These are phyloP conservation scores for Centropus unirufus DNA, from an alignment of 2,113 vertebrate genomes.

Conservation along the genomic window DNA sequence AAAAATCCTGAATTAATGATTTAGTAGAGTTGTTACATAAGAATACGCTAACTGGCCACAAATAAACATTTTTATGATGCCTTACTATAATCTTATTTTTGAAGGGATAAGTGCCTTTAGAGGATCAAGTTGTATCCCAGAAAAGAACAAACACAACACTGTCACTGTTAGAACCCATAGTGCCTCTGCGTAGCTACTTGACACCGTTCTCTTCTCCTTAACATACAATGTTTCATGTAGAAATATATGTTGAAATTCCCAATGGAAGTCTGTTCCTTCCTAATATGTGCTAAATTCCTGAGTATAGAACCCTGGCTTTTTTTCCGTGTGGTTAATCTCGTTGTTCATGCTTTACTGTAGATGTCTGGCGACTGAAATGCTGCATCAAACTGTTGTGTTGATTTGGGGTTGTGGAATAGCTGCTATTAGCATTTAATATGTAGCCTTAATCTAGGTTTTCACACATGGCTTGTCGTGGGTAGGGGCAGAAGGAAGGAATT, in stretches of 20 bases:
- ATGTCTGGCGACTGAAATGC: neutral
- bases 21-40: neutral
- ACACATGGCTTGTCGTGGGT: accelerated
- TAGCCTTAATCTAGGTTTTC: neutral
- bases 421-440: accelerated
- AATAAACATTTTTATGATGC: neutral
- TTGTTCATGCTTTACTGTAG: neutral
- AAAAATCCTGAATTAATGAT: neutral
- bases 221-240: neutral
- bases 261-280: neutral
- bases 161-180: neutral
- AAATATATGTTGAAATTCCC: neutral
- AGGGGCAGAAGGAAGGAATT: neutral
- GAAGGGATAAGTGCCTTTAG: neutral
- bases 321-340: neutral
- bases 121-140: neutral
- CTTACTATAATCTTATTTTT: slow-evolving; percentile 15
- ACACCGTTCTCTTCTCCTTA: neutral
- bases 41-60: neutral
- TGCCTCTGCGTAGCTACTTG: neutral
- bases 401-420: neutral
- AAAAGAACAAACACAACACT: neutral
- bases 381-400: neutral
- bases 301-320: neutral
- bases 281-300: neutral